Percentiles rank a stretch among this genome's conserved stretches.
These are phyloP conservation scores for Nycticebus coucang DNA, from an alignment of 2,113 vertebrate genomes.

Conservation along the genomic window DNA sequence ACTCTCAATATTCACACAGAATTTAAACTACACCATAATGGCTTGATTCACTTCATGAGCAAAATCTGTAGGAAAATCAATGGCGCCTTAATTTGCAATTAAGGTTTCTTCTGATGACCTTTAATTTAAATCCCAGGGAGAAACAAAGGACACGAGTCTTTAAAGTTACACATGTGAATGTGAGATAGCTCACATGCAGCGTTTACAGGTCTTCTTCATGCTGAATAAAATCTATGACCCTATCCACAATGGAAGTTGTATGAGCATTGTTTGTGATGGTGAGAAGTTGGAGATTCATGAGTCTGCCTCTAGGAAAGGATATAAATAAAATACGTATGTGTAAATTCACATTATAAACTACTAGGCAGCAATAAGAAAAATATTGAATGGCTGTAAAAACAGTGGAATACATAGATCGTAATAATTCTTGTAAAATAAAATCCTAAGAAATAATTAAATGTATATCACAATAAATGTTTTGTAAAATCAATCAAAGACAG, in stretches of 20 bases:
- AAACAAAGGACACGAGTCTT: slow-evolving; percentile 36
- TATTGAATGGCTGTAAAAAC: not conserved
- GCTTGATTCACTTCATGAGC: slow-evolving; percentile 73
- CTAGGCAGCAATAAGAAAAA: not conserved
- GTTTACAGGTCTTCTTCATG: not conserved
- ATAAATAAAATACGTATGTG: not conserved
- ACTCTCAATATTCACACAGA: slow-evolving; percentile 53
- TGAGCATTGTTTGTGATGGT: not conserved
- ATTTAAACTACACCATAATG: slow-evolving; percentile 58
- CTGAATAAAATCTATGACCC: not conserved
- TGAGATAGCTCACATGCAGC: not conserved
- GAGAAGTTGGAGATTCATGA: not conserved
- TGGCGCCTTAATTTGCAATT: slow-evolving; percentile 63
- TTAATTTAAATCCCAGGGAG: slow-evolving; percentile 65
- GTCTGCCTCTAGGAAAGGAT: not conserved
- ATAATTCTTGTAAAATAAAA: not conserved
- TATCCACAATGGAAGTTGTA: not conserved
- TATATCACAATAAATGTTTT: not conserved
- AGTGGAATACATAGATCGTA: not conserved
- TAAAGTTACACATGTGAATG: slow-evolving; percentile 33
- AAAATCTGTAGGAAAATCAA: slow-evolving; percentile 65
- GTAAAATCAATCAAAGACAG: not conserved
- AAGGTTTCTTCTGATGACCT: slow-evolving; percentile 61
- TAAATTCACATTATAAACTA: not conserved
- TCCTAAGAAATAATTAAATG: not conserved